phyloP scores from a whole-genome alignment of 2,113 vertebrate genomes.

The Tonatia bakeri region DNA sequence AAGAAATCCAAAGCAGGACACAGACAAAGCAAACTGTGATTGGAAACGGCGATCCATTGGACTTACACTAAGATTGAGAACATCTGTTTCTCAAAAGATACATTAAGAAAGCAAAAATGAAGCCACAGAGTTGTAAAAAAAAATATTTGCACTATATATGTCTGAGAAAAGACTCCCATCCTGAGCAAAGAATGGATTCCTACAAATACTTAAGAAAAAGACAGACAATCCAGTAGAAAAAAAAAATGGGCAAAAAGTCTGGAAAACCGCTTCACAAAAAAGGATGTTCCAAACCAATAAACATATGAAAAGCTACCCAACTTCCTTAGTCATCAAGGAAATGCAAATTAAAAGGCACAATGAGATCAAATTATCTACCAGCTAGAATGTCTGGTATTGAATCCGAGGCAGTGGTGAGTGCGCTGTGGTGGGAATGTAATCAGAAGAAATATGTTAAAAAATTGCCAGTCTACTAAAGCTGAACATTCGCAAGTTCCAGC shows the following conservation, averaged over 20 bases:
- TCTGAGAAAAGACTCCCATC: background rate
- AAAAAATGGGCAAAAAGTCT: background rate
- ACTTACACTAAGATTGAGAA: background rate
- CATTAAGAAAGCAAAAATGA: background rate
- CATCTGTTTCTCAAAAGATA: background rate
- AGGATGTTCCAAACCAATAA: background rate
- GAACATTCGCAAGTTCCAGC: background rate
- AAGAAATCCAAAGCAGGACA: background rate
- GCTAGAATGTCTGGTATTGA: background rate
- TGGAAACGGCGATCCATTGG: background rate
- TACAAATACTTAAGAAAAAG: background rate
- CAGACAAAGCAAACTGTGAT: background rate
- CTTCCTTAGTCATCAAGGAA: slow-evolving; percentile 8
- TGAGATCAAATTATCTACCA: background rate
- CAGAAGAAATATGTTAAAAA: background rate
- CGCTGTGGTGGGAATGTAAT: background rate
- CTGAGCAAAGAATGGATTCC: background rate
- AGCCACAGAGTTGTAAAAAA: background rate
- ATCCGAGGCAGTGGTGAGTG: background rate
- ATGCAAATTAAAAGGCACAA: slow-evolving; percentile 11
- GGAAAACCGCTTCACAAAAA: background rate
- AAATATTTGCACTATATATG: background rate
- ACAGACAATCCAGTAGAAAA: background rate
- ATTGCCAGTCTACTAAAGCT: background rate
- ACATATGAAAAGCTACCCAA: background rate